These are phyloP conservation scores for Rhagologus leucostigma DNA, from an alignment of 2,113 vertebrate genomes.

Conservation along the genomic window DNA sequence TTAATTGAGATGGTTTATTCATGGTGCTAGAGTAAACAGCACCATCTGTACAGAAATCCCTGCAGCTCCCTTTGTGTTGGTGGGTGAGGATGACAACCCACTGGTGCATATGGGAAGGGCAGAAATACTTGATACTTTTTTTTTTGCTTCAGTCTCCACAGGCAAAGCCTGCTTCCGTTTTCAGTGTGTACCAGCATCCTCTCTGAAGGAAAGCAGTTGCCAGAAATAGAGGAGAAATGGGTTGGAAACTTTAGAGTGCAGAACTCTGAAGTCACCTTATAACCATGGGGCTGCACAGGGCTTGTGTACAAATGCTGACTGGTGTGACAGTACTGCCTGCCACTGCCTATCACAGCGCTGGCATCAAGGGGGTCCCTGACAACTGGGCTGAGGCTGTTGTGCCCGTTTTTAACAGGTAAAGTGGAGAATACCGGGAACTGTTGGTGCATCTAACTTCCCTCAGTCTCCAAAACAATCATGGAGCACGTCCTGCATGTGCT, in stretches of 20 bases:
- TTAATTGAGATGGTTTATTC: not conserved
- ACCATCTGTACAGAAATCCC: not conserved
- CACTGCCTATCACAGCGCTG: not conserved
- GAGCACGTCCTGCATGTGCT: not conserved
- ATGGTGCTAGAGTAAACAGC: not conserved
- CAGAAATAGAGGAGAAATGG: not conserved
- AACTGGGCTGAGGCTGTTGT: not conserved
- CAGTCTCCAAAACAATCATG: not conserved
- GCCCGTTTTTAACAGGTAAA: not conserved
- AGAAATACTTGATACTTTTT: not conserved
- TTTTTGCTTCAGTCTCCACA: not conserved
- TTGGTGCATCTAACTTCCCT: not conserved
- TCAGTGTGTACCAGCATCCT: not conserved
- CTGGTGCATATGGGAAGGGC: not conserved
- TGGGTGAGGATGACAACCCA: not conserved
- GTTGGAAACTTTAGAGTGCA: not conserved
- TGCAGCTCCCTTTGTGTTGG: not conserved
- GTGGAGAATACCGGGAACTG: not conserved
- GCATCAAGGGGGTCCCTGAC: fast-evolving
- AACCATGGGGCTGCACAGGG: not conserved
- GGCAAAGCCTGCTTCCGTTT: not conserved
- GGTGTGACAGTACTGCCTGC: not conserved
- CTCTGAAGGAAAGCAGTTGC: not conserved
- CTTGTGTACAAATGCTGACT: not conserved
- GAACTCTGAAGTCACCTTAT: not conserved